Base-by-base conservation (phyloP, 37 sponge, comb jelly and placozoan genomes). In the Hormiphora californensis region DNA sequence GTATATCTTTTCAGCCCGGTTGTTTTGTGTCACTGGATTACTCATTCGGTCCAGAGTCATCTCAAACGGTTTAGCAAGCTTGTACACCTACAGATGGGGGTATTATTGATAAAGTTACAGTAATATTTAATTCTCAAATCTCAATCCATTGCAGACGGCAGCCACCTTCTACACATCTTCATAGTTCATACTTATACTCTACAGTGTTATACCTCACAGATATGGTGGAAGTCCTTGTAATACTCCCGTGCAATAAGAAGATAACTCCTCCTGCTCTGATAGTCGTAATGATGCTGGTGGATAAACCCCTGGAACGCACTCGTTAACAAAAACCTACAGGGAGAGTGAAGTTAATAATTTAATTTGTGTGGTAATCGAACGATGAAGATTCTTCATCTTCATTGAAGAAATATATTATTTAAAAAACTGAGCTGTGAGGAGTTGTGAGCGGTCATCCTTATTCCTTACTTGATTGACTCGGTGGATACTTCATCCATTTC, bases 201-300 rank as follows among this genome's bases (percentile, higher is more conserved):
- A n/a, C n/a, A n/a, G n/a, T n/a, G n/a, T n/a, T 73, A 73, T 7
- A 73, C 46, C 44, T 73, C 30, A 40, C 81, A 73, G 28, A 73
- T 43, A 17, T 73, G 81, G 81, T 73, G 81, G 22, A 73, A 73
- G 46, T 73, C 81, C 46, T 73, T 73, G 81, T 40, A 73, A 28
- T 73, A 73, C 81, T 73, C 81, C 43, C 43, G 40, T 23, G 81
- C 81, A 9, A 46, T 46, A 4, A 73, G 27, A 19, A 73, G 28
- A 30, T 73, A 46, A 39, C 46, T 46, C 25, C 43, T 73, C 41
- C 81, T 33, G 46, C 43, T 73, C 27, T 73, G 46, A 21, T 43
- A 43, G 81, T 73, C 81, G 46, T 32, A 73, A 28, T 73, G 81
- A 7, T 73, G 32, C 46, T 73, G 81, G 81, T 73, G 81, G 3